Conservation (phyloP, 2,888 invertebrate species). For the Harmothoe impar region DNA sequence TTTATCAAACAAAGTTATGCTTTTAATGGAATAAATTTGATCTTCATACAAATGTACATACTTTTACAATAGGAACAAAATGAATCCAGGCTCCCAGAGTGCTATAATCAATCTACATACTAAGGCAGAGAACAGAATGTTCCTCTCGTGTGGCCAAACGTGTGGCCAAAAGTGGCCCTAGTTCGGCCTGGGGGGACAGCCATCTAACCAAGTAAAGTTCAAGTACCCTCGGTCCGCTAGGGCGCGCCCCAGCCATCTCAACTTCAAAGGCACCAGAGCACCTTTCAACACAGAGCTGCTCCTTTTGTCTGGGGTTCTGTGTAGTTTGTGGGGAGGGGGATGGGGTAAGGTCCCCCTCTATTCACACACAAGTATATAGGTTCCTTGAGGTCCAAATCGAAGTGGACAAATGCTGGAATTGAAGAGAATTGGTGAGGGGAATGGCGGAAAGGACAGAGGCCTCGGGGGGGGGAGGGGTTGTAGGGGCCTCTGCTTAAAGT, state of each 20-base stretch:
- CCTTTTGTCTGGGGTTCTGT: neutral
- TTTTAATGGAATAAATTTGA: neutral
- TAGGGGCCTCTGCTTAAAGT: no score
- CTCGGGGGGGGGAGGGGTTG: no score
- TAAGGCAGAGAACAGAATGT: no score
- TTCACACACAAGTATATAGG: neutral
- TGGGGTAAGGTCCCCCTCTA: neutral
- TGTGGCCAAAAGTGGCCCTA: neutral
- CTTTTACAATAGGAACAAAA: neutral
- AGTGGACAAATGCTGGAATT: neutral
- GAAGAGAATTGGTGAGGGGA: neutral
- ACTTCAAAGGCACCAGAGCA: slow-evolving; percentile 10
- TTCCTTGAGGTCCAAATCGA: neutral
- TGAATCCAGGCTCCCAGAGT: no score
- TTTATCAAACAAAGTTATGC: no score
- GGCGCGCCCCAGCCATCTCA: neutral
- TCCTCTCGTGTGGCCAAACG: neutral
- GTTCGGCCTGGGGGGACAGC: neutral
- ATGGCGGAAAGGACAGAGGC: neutral
- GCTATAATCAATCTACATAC: no score
- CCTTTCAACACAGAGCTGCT: neutral
- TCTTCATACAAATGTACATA: neutral
- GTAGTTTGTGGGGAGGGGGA: neutral
- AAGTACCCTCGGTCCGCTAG: neutral
- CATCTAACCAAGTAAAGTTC: slow-evolving; percentile 35